Evolutionary conservation across 2,888 invertebrate genomes (phyloP), one percentile per base, ranked within the genome.

Genomic region (Sinotaia quadrata): DNA sequence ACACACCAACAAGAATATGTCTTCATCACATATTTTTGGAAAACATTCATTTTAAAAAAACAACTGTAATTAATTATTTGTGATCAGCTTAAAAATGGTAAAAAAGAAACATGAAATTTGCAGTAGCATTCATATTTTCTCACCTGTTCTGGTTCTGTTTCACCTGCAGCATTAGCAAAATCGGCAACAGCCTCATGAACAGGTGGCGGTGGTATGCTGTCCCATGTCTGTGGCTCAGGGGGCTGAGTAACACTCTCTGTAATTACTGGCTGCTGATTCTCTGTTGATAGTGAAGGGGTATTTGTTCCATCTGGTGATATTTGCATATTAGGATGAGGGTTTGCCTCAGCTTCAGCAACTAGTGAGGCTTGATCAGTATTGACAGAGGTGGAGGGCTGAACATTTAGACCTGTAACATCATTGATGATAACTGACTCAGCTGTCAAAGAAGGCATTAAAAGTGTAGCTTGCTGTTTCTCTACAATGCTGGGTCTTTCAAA

Each of bases 271-370:
- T 21, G 52, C 7, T n/a, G 49, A 49, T 52, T 4, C 7, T 27
- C 31, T 52, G 52, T 31, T 52, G 27, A 29, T 7, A 8, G 10
- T 52, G 24, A 7, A 21, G 21, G n/a, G 21, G 21, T 24, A 31
- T 58, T 5, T 58, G 10, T n/a, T 36, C 24, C 2, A 27, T 36
- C 37, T 4, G 12, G 18, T 36, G 21, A 7, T 18, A 24, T 29
- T 4, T 24, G 21, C 2, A 27, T n/a, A 18, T 27, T 15, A 12
- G 41, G 12, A 18, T 27, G 58, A n/a, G n/a, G n/a, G n/a, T 15
- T 60, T n/a, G n/a, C 49, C 41, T 60, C 60, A 15, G 47, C 60
- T 60, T 60, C 60, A 10, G 49, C 34, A 4, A 15, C 34, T 24
- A 60, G 47, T 29, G 60, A 47, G 29, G 47, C 33, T n/a, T n/a